phyloP scores from a whole-genome alignment of 2,888 invertebrate species.

The Drosophila neutralis region DNA sequence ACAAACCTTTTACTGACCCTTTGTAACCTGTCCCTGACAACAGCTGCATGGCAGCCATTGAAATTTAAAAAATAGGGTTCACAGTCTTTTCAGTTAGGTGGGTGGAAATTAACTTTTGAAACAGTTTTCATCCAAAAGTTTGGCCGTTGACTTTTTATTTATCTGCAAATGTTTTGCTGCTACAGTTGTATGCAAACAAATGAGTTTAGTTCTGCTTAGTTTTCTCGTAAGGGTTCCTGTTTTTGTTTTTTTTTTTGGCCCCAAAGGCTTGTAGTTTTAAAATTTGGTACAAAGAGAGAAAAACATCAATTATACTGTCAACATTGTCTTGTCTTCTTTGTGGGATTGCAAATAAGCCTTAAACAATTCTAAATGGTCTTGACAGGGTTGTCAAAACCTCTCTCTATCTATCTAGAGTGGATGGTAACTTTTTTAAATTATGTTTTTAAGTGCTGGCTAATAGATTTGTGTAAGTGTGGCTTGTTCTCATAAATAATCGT shows the following conservation, averaged over 20 bases:
- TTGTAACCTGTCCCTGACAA: conserved; percentile 21
- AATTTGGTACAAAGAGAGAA: not conserved
- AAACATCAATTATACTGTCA: not conserved
- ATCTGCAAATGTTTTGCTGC: conserved; percentile 15
- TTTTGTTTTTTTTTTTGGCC: not conserved
- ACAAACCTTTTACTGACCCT: conserved; percentile 27
- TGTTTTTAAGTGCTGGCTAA: conserved; percentile 16
- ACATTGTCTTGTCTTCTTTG: not conserved
- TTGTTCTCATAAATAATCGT: conserved; percentile 7
- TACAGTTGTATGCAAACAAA: conserved; percentile 9
- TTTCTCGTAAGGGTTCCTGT: not conserved
- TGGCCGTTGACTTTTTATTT: conserved; percentile 8
- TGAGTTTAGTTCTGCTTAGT: conserved; percentile 14
- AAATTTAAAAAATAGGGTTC: conserved; percentile 3
- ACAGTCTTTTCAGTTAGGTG: not conserved
- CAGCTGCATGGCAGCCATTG: conserved; percentile 11
- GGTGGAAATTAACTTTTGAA: conserved; percentile 22
- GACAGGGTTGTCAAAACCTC: not conserved
- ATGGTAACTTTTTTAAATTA: not conserved
- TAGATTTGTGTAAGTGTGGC: conserved; percentile 6
- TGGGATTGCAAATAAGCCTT: not conserved
- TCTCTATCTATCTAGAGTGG: not conserved
- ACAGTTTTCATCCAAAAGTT: conserved; percentile 21
- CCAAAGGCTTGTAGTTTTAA: not conserved
- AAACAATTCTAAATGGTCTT: not conserved